Evolutionary conservation across 2,888 invertebrate genomes (phyloP), one percentile per base, ranked within the genome.

Genomic region (Brachyptera risi): DNA sequence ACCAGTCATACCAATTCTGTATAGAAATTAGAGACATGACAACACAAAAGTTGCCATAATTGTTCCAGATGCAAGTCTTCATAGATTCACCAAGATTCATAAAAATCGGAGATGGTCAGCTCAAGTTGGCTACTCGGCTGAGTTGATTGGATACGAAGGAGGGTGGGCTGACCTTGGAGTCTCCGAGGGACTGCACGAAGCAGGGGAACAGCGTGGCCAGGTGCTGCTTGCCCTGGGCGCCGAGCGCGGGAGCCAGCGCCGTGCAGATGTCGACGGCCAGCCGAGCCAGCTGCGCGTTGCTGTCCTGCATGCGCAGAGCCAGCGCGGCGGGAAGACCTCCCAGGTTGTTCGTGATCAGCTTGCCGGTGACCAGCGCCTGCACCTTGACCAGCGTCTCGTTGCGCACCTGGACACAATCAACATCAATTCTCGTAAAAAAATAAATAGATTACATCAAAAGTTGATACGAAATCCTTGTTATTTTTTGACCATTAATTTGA

Each of bases 221-320:
- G 70, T 94, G 90, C 54, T 83, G 83, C 70, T 88, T 92, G 69
- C 89, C 86, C 51, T 87, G 83, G 0, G 87, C 74, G 0, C 96
- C 96, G 85, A 96, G 88, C 0, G 92, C 88, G 0, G 81, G 81
- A 1, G 90, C 92, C 24, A 97, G 76, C 27, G 81, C 82, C 69
- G 92, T 89, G 71, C 94, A 93, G 63, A 96, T 87, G 60, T 86
- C 85, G 47, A 96, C 76, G 0, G 96, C 84, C 15, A 86, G 85
- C 69, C 90, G 90, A 0, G 92, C 92, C 66, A 97, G 83, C 74
- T 93, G 95, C 23, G 92, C 92, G 77, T 97, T 97, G 50, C 94
- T 93, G 73, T 97, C 97, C 0, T 87, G 78, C 15, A 96, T 78
- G 1, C 96, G 81, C 0, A 84, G 82, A 0, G 86, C 85, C 11